Base-by-base conservation (phyloP, 1,140 invertebrate species). In the Caenorhabditis tropicalis region DNA sequence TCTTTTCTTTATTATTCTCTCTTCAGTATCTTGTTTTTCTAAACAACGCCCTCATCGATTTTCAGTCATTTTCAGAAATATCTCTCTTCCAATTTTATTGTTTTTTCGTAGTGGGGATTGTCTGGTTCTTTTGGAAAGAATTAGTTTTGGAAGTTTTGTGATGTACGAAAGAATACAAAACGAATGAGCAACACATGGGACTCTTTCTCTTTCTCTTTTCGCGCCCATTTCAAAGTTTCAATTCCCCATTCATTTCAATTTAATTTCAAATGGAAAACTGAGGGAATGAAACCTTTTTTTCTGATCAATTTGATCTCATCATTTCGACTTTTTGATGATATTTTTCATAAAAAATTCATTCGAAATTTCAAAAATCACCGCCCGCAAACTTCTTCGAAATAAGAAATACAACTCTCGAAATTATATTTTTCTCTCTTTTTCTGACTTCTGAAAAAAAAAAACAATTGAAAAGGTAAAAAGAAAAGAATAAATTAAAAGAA, bases 181-280 rank as follows among this genome's bases (percentile, higher is more conserved):
- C 58, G 29, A 36, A 65, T 65, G 58, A 65, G 58, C 58, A 65
- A 36, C 58, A 65, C 29, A 65, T 65, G 58, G 58, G 58, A 4
- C 58, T 19, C 29, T 10, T 24, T 19, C 0, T n/a, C n/a, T n/a
- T n/a, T n/a, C n/a, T n/a, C n/a, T n/a, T n/a, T n/a, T n/a, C n/a
- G n/a, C n/a, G n/a, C n/a, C n/a, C n/a, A n/a, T n/a, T 51, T n/a
- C n/a, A 51, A 9, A 27, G 53, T 56, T 56, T 56, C 53, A 56
- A 56, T 56, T 56, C n/a, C n/a, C 53, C 15, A 56, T 56, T 21
- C 53, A 56, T 56, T 56, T 10, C 21, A 56, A 56, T 56, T 56
- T 24, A 27, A 56, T 16, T 51, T 51, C 1, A 12, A 29, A 27
- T 27, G 9, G 24, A 27, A 27, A 56, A 51, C n/a, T 16, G 19